Conservation (phyloP, 2,113 vertebrate genomes). For the Tyrannus savana region DNA sequence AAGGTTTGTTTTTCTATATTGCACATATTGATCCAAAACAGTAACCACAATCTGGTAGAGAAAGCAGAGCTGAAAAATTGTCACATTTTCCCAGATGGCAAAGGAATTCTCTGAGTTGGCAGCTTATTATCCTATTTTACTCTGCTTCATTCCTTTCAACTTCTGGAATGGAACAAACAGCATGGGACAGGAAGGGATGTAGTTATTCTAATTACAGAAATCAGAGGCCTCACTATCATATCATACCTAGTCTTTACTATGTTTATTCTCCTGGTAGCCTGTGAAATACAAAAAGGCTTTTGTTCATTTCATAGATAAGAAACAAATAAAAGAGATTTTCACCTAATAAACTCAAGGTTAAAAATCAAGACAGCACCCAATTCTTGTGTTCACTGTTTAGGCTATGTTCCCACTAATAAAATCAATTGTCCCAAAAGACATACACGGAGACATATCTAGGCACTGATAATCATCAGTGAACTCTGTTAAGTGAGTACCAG, state of each 20-base stretch:
- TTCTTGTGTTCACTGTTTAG: neutral
- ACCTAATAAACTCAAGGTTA: neutral
- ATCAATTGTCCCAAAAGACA: neutral
- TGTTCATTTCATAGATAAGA: neutral
- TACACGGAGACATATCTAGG: neutral
- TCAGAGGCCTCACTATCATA: neutral
- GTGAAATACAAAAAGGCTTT: neutral
- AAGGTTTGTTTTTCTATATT: neutral
- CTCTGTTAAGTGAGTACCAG: neutral
- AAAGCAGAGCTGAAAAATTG: conserved; percentile 24
- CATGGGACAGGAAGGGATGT: neutral
- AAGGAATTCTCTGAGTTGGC: neutral
- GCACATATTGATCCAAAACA: neutral
- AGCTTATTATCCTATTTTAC: neutral
- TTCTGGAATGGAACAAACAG: conserved; percentile 11
- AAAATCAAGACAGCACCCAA: neutral
- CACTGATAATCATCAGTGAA: neutral
- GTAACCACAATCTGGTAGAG: neutral
- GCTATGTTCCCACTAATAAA: neutral
- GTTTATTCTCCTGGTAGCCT: neutral
- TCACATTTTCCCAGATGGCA: neutral
- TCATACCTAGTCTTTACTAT: neutral
- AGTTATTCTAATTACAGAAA: neutral
- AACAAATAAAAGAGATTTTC: conserved; percentile 7
- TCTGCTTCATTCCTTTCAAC: neutral